Conservation (phyloP, 2,888 invertebrate species). For the Antitype chi region DNA sequence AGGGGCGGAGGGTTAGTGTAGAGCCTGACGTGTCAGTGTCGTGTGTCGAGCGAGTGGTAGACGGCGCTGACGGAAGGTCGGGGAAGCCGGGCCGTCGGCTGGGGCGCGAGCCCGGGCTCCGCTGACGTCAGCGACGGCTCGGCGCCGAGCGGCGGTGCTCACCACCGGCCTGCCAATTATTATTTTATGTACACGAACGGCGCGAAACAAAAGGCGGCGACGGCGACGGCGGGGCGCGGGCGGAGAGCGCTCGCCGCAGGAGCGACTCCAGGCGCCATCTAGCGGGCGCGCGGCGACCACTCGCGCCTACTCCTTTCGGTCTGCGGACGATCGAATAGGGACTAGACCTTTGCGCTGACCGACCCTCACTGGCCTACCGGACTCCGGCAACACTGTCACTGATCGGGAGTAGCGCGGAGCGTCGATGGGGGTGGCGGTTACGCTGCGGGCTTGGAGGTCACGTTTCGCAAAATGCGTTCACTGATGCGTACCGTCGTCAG, state of each 20-base stretch:
- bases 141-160: slow-evolving; percentile 85
- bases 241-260: slow-evolving; percentile 89
- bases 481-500: slow-evolving; percentile 89
- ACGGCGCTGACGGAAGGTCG: slow-evolving; percentile 88
- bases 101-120: slow-evolving; percentile 85
- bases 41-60: slow-evolving; percentile 82
- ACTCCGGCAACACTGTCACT: slow-evolving; percentile 84
- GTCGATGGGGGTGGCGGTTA: slow-evolving; percentile 65
- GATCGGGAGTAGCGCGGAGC: slow-evolving; percentile 72
- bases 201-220: slow-evolving; percentile 88
- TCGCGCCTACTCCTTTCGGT: slow-evolving; percentile 85
- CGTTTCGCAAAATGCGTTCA: slow-evolving; percentile 61
- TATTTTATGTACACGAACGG: slow-evolving; percentile 88
- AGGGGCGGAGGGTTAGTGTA: slow-evolving; percentile 83
- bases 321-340: slow-evolving; percentile 90
- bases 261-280: slow-evolving; percentile 89
- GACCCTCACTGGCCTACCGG: slow-evolving; percentile 79
- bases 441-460: slow-evolving; percentile 60
- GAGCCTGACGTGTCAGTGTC: slow-evolving; percentile 84
- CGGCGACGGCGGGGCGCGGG: slow-evolving; percentile 86
- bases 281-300: slow-evolving; percentile 88
- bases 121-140: slow-evolving; percentile 89
- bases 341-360: slow-evolving; percentile 82
- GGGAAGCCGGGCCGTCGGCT: slow-evolving; percentile 86
- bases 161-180: slow-evolving; percentile 88